Base-by-base conservation (phyloP, 2,888 invertebrate species). In the Agrenia bidenticulata region DNA sequence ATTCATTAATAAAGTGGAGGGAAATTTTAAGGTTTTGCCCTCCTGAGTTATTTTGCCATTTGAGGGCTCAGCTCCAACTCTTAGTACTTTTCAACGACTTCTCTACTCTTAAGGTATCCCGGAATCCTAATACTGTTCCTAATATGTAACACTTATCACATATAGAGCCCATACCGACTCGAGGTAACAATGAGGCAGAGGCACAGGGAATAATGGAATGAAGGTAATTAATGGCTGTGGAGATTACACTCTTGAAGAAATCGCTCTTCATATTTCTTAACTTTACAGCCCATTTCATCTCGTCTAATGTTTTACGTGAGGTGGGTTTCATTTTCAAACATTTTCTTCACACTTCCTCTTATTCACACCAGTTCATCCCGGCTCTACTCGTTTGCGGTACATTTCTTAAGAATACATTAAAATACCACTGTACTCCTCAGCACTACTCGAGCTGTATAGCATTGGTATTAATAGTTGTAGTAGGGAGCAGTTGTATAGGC, bases 221-320 rank as follows among this genome's bases (percentile, higher is more conserved):
- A 45, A 67, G 53, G 63, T 67, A 67, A 67, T 67, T 67, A 67
- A 67, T 61, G 67, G 57, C 51, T 49, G 64, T 37, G 45, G 21
- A 42, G 63, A 61, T 51, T 37, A 63, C 53, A 45, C 27, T 32
- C 32, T 32, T 61, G 49, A 37, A 42, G 39, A 61, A 61, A 67
- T 67, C 61, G 67, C 61, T 64, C 64, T 62, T 68, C 68, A 68
- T 64, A 64, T 62, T 68, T 68, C 64, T 68, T 68, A 64, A 68
- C 68, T 68, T 68, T 68, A 68, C 68, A 64, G 68, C 68, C 62
- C 68, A 68, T 68, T 68, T 68, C 68, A 64, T 64, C 64, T 64
- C 63, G 67, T 32, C 64, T 64, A 68, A 68, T 68, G 64, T 68
- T 68, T 68, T 68, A 68, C 68, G 68, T 68, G 68, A 68, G 68